These are phyloP conservation scores for Daboia siamensis DNA, from an alignment of 2,113 vertebrate species.

Conservation along the genomic window DNA sequence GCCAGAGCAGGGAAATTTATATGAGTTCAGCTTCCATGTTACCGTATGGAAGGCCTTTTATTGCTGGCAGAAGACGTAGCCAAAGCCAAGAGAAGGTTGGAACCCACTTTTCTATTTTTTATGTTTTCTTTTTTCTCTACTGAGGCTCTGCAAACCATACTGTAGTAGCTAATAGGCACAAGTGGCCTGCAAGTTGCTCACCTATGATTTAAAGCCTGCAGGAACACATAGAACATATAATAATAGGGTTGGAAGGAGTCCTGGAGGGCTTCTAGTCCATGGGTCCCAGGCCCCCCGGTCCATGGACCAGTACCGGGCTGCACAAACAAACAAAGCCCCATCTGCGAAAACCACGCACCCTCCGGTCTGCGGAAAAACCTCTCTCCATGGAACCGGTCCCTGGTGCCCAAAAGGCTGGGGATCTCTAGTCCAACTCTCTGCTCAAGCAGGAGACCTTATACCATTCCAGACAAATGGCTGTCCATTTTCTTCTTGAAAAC, in stretches of 20 bases:
- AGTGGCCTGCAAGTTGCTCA: neutral
- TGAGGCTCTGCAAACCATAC: neutral
- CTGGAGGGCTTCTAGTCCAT: neutral
- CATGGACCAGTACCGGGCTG: no score
- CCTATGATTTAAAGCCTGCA: conserved; percentile 36
- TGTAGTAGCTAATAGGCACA: neutral
- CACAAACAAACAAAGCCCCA: no score
- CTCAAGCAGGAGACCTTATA: neutral
- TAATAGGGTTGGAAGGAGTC: neutral
- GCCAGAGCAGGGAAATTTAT: neutral
- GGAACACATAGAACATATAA: conserved; percentile 35
- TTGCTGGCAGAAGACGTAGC: neutral
- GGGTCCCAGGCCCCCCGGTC: no score
- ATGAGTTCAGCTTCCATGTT: neutral
- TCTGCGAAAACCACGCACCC: no score
- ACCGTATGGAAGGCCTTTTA: neutral
- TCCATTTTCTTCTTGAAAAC: neutral
- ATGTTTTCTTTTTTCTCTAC: neutral
- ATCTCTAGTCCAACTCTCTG: neutral
- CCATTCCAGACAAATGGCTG: neutral
- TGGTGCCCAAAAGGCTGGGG: no score
- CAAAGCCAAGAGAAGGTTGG: neutral
- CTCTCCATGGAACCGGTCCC: no score
- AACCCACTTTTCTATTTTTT: neutral
- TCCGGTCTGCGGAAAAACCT: no score